phyloP scores from a whole-genome alignment of 2,888 invertebrate species.

The Nemotelus pantherinus region DNA sequence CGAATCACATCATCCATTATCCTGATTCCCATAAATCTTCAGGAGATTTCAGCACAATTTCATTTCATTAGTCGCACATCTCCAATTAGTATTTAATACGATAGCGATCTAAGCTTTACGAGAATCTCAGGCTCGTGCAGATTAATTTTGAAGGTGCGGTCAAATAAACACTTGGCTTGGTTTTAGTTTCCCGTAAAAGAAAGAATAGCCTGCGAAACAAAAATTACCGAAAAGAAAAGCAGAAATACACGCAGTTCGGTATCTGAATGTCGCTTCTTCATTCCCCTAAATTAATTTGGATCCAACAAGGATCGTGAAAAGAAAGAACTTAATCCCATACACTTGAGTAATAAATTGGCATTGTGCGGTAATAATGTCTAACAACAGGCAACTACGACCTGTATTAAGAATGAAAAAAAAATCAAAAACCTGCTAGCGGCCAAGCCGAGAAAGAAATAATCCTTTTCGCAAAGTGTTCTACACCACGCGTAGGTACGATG shows the following conservation, averaged over 20 bases:
- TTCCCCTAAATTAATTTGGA: conserved; percentile 42
- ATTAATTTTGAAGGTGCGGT: conserved; percentile 26
- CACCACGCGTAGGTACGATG: conserved; percentile 13
- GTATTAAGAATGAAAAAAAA: conserved; percentile 32
- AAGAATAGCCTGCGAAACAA: background rate
- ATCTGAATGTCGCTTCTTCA: conserved; percentile 35
- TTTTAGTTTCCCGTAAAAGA: background rate
- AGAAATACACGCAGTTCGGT: background rate
- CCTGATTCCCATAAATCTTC: background rate
- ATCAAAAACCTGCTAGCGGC: conserved; percentile 19
- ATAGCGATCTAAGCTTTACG: background rate
- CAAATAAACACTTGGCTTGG: background rate
- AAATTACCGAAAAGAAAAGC: background rate
- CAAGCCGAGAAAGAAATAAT: conserved; percentile 25
- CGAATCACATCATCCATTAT: too few species aligned
- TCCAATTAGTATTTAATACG: background rate
- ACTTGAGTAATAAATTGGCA: conserved; percentile 45
- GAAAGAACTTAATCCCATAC: conserved; percentile 43
- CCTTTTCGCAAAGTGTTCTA: conserved; percentile 42
- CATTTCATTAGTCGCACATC: background rate
- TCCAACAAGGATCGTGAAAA: conserved; percentile 35
- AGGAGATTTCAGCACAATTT: background rate
- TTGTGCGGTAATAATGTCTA: conserved; percentile 42
- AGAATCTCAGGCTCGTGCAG: background rate
- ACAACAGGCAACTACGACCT: conserved; percentile 37